Evolutionary conservation across 1,140 invertebrate genomes (phyloP), one percentile per base, ranked within the genome.

Genomic region (Goniozus legneri): DNA sequence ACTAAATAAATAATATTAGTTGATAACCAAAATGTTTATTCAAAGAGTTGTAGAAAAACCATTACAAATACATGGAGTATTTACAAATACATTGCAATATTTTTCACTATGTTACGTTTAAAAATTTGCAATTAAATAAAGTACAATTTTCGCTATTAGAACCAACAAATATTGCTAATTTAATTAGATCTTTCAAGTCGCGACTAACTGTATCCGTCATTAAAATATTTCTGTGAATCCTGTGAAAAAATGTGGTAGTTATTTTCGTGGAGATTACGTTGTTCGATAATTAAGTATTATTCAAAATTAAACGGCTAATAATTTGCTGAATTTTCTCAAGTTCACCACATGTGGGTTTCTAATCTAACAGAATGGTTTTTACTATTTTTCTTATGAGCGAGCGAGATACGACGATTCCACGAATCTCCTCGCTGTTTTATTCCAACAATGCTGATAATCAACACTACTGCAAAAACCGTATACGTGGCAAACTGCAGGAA

Each of bases 141-240:
- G 53, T 36, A 48, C 60, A 67, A 13, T 60, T 57, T 46, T 46
- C 50, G 6, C 63, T 52, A 50, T 62, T 51, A 14, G 62, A 53
- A 13, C 65, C 66, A 36, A 71, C 50, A 18, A 56, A 43, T 51
- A 74, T 64, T 60, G 69, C 71, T n/a, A 63, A 47, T 58, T 65
- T 66, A 35, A 73, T 68, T 32, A 70, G 52, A 16, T 68, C 59
- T 50, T 64, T 74, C 19, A 72, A 33, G 2, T 56, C 55, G 7
- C 47, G 15, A 27, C 58, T 61, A 4, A 60, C 51, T 10, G 60
- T 56, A 47, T 65, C 56, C 12, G 56, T 56, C 33, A 62, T 58
- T 1, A 67, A 50, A 48, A 71, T 53, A n/a, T 69, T 66, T n/a
- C 52, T 58, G 8, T 54, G 60, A 20, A 72, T 62, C 15, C 69